phyloP scores from a whole-genome alignment of 1,140 invertebrate species.

The Wiebesia pumilae region DNA sequence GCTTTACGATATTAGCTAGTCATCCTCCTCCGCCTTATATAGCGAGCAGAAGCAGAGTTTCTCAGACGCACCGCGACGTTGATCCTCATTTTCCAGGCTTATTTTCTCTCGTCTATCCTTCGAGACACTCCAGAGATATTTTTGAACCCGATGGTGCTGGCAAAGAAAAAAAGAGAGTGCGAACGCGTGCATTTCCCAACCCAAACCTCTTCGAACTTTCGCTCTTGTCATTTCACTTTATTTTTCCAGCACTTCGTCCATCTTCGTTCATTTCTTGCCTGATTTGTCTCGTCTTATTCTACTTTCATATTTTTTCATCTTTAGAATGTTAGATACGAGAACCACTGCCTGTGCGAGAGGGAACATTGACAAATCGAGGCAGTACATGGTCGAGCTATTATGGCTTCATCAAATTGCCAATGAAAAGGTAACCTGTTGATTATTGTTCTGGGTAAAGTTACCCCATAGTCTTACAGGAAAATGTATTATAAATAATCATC shows the following conservation, averaged over 20 bases:
- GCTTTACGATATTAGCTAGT: constrained; percentile 73
- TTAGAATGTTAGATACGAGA: neutral
- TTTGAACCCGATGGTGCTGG: constrained; percentile 42
- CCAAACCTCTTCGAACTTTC: constrained; percentile 29
- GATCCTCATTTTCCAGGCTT: constrained; percentile 57
- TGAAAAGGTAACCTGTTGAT: neutral
- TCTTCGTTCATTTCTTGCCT: constrained; percentile 5
- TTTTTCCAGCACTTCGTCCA: constrained; percentile 5
- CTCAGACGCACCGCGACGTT: constrained; percentile 51
- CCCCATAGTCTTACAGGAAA: neutral
- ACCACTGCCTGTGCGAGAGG: neutral
- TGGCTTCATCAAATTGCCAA: constrained; percentile 58
- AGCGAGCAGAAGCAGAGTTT: constrained; percentile 46
- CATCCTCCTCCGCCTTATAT: constrained; percentile 54
- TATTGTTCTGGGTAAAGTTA: no score
- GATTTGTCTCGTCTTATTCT: constrained; percentile 11
- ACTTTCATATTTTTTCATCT: constrained; percentile 8
- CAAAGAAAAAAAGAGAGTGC: neutral
- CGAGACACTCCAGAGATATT: constrained; percentile 47
- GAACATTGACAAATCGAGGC: constrained; percentile 29
- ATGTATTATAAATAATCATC: neutral
- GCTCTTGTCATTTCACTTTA: constrained; percentile 28
- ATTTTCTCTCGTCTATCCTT: constrained; percentile 56
- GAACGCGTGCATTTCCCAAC: constrained; percentile 12
- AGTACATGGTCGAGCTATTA: constrained; percentile 61